Evolutionary conservation across 2,113 vertebrate species (phyloP).

Genomic region (Heptranchias perlo): DNA sequence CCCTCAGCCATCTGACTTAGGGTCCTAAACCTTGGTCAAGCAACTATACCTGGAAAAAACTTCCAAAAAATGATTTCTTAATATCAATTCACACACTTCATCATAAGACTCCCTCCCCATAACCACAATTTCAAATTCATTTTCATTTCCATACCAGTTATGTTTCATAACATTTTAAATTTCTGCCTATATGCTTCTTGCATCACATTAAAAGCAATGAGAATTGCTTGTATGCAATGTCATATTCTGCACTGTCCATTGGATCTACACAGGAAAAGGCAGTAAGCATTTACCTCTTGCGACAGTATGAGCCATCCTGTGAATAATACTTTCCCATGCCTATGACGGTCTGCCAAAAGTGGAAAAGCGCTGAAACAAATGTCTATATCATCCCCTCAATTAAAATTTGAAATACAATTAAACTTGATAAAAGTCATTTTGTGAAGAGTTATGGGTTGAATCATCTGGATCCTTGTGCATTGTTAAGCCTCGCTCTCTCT

Average conservation of each 20-base stretch:
- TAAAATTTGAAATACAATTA: neutral
- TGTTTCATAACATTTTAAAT: neutral
- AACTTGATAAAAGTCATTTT: neutral
- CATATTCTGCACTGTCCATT: neutral
- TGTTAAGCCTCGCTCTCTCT: neutral
- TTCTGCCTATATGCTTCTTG: neutral
- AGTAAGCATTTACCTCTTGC: neutral
- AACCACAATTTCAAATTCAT: neutral
- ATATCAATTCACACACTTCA: neutral
- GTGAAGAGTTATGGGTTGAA: neutral
- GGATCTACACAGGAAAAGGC: neutral
- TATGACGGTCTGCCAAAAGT: neutral
- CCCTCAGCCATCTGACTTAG: neutral
- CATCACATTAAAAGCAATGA: neutral
- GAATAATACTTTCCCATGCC: neutral
- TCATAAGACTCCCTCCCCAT: neutral
- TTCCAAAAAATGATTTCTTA: neutral
- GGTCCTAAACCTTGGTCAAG: neutral
- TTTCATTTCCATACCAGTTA: neutral
- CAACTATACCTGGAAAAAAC: neutral
- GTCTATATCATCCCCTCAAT: neutral
- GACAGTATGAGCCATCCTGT: neutral
- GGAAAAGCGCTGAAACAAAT: neutral
- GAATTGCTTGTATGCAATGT: neutral
- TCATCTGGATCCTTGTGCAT: neutral